Evolutionary conservation across 2,113 vertebrate genomes (phyloP).

Genomic region (Serinus canaria): DNA sequence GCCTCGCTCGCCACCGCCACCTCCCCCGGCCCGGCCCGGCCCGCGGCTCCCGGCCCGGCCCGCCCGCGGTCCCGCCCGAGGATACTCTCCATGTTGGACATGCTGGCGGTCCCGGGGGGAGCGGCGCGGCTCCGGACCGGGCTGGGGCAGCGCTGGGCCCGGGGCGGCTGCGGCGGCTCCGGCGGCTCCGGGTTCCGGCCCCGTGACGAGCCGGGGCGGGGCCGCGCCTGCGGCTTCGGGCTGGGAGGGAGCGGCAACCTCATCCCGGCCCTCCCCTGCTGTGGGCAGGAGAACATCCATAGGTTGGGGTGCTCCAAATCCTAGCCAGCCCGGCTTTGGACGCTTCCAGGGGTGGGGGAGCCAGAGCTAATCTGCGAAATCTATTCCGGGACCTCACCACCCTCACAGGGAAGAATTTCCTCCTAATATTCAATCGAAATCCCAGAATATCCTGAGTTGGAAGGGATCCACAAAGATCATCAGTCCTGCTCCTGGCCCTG

Average conservation of each 20-base stretch:
- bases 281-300: accelerated
- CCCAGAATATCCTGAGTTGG: neutral
- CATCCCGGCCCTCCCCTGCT: neutral
- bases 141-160: neutral
- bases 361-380: too few species aligned
- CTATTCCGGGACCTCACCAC: neutral
- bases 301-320: accelerated
- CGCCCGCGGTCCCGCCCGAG: neutral
- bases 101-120: neutral
- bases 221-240: neutral
- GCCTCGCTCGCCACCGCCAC: neutral
- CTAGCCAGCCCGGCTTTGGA: accelerated
- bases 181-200: neutral
- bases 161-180: neutral
- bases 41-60: neutral
- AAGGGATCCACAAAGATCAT: neutral
- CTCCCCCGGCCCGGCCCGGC: neutral
- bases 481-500: neutral
- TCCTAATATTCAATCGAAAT: neutral
- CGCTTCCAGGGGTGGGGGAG: accelerated
- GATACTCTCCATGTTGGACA: slow-evolving; percentile 4
- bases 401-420: neutral
- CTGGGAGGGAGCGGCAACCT: neutral
- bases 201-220: neutral
- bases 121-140: neutral